Evolutionary conservation across 2,888 invertebrate genomes (phyloP), one percentile per base, ranked within the genome.

Genomic region (Chalcis sispes): DNA sequence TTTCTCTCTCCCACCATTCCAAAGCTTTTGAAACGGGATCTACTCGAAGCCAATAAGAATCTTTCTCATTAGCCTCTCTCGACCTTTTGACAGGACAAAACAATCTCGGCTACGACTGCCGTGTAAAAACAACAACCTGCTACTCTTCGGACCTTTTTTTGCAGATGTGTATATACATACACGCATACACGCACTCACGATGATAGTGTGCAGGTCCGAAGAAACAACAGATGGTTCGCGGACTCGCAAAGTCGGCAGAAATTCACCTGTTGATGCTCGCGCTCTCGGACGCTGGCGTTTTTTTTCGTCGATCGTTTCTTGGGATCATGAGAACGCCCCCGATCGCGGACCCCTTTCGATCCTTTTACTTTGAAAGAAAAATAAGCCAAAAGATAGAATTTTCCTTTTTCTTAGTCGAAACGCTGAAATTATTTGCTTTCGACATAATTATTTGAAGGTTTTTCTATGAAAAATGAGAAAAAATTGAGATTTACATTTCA

Each of bases 201-300:
- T n/a, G n/a, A n/a, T n/a, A n/a, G 4, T 27, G 7, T 32, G 29
- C 36, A 27, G 13, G 1, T 58, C 1, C 13, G 36, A 36, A 1
- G 36, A 23, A 2, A 81, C 83, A 85, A 83, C 85, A 85, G 85
- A 85, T 85, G 85, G 85, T 69, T 80, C 82, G 77, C 82, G 83
- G 79, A 36, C 65, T 25, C 74, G 32, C 65, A 71, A 64, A 71
- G 74, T 29, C 70, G 27, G 54, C 62, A 27, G 50, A 77, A 77
- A 50, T 42, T 65, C 72, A 77, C 73, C 77, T 70, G 77, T 73
- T 73, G 70, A 70, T 54, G 50, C 10, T 36, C 13, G 40, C 40
- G 13, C 20, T 40, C 67, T 29, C 54, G 58, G n/a, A 29, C 15
- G 18, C 50, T 40, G 52, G 23, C 20, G 29, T 5, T 25, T 69